Base-by-base conservation (phyloP, 1,140 invertebrate species). In the Oedothorax gibbosus region DNA sequence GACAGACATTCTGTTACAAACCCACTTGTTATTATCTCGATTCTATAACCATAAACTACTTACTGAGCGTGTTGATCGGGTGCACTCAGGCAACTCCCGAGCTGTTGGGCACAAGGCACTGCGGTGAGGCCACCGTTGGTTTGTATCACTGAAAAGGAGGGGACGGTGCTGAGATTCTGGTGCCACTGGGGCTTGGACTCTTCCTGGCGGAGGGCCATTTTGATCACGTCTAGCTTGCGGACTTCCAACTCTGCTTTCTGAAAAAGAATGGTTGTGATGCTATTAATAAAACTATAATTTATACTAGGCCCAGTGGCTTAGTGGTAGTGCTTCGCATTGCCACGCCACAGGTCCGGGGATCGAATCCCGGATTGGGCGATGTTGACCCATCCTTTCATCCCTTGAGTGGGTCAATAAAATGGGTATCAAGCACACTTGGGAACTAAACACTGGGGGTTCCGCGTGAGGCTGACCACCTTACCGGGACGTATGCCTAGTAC, bases 111-210 rank as follows among this genome's bases (percentile, higher is more conserved):
- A 66, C n/a, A 20, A n/a, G 81, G 62, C n/a, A 84, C 50, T 20
- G 20, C 18, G 18, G 60, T 84, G 9, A 51, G 0, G 5, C 62
- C 72, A 18, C 66, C 57, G 54, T 68, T 66, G 12, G 71, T 66
- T 20, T 71, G 75, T 66, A 84, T 50, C 35, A 84, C 71, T 49
- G 71, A 65, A 54, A 84, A 54, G 7, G 81, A 75, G 51, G 81
- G 62, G 8, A 76, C 5, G 9, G 50, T 77, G 21, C 50, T 50
- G 15, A 75, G 60, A 51, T 54, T 57, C 49, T 65, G 20, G 53
- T 71, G 80, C 56, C 54, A 73, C 11, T 82, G 53, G 50, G 21
- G 15, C 35, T 62, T 21, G 6, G 77, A 15, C 51, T 56, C 54
- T 49, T 73, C 69, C 51, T 76, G 71, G 18, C 76, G 57, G 20